Evolutionary conservation across 2,888 invertebrate genomes (phyloP).

Genomic region (Athetis lepigone): DNA sequence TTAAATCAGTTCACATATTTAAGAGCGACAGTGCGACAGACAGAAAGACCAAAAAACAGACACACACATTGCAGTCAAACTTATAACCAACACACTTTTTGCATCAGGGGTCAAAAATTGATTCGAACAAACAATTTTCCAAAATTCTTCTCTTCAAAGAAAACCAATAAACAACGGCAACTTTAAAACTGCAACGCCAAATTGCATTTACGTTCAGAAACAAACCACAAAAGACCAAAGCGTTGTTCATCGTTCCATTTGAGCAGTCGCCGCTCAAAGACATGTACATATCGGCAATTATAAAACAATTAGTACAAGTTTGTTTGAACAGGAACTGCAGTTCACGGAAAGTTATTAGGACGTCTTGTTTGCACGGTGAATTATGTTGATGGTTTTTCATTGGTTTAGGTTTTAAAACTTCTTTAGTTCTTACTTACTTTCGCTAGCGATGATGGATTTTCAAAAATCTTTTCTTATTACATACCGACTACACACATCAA

Average conservation of each 20-base stretch:
- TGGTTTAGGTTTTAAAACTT: too few species aligned
- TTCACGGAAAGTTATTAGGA: conserved; percentile 60
- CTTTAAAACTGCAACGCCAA: conserved; percentile 5
- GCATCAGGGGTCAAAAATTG: too few species aligned
- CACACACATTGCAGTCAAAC: too few species aligned
- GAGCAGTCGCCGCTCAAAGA: conserved; percentile 49
- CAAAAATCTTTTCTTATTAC: too few species aligned
- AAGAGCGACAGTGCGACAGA: too few species aligned
- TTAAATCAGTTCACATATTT: too few species aligned
- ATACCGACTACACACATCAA: too few species aligned
- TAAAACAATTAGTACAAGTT: conserved; percentile 56
- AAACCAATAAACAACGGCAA: conserved; percentile 2
- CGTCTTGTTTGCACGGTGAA: conserved; percentile 43
- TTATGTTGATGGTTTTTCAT: conserved; percentile 18
- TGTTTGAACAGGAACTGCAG: conserved; percentile 47
- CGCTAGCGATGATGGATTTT: too few species aligned
- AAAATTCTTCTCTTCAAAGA: background rate
- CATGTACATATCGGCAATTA: conserved; percentile 57
- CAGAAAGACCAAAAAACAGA: too few species aligned
- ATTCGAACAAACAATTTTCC: too few species aligned
- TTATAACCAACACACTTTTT: too few species aligned
- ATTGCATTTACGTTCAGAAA: conserved; percentile 36
- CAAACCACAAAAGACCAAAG: conserved; percentile 21
- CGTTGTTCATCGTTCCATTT: conserved; percentile 47
- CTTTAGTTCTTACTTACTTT: too few species aligned